phyloP scores from a whole-genome alignment of 2,113 vertebrate genomes.

The Carlito syrichta region DNA sequence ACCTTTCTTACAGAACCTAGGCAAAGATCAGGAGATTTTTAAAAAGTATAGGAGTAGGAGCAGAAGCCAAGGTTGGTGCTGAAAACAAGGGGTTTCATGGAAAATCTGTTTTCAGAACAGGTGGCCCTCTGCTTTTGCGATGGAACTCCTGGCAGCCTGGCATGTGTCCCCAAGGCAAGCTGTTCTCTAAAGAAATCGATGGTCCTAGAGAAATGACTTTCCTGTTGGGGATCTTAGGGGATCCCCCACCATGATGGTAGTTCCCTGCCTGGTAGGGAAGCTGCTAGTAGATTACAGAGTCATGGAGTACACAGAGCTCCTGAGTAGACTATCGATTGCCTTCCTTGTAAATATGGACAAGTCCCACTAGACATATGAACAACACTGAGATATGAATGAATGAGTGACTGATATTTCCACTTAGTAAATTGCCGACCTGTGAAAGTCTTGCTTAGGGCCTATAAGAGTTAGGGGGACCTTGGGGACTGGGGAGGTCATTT shows the following conservation, averaged over 20 bases:
- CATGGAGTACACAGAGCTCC: no score
- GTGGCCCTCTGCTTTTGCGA: not conserved
- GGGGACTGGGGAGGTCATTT: not conserved
- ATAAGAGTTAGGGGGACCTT: not conserved
- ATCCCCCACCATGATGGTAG: not conserved
- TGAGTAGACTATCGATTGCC: not conserved
- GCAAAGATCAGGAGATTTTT: not conserved
- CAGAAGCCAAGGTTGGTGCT: not conserved
- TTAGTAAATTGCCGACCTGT: not conserved
- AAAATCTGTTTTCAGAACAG: not conserved
- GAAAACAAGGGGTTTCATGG: not conserved
- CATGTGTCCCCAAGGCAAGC: not conserved
- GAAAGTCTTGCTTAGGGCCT: not conserved
- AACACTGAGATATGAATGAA: not conserved
- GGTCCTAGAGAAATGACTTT: not conserved
- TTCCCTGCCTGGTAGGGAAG: not conserved
- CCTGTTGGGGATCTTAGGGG: not conserved
- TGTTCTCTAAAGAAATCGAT: not conserved
- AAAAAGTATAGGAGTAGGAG: not conserved
- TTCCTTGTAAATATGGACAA: not conserved
- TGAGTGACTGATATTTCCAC: not conserved
- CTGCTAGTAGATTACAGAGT: not conserved
- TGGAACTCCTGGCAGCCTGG: not conserved
- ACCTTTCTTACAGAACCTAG: not conserved
- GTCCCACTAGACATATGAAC: not conserved